Percentiles rank a stretch among this genome's conserved stretches.
Evolutionary conservation across 2,113 vertebrate genomes (phyloP).

Genomic region (Callopanchax toddi): DNA sequence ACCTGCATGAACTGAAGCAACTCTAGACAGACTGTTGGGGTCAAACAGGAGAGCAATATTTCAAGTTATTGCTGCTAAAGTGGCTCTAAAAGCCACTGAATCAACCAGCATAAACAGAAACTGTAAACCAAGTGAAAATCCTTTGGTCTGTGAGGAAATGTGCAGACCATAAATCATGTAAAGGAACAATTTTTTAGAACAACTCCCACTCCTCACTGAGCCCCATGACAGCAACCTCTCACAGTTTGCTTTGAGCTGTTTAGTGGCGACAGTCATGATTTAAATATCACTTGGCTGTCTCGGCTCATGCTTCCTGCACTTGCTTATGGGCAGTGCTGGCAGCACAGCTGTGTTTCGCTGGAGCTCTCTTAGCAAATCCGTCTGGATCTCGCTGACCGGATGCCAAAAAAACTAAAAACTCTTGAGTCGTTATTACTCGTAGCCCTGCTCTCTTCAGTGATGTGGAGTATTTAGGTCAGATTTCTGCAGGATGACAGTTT

Average conservation of each 20-base stretch:
- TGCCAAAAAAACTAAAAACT: constrained; percentile 21
- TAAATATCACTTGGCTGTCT: constrained; percentile 28
- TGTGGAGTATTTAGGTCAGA: constrained; percentile 67
- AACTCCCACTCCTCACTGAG: constrained; percentile 4
- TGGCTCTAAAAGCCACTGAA: background rate
- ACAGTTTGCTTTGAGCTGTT: constrained; percentile 32
- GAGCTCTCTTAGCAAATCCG: background rate
- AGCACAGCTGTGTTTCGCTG: background rate
- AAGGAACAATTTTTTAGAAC: background rate
- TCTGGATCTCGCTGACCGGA: constrained; percentile 18
- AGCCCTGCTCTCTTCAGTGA: constrained; percentile 27
- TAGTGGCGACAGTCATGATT: constrained; percentile 23
- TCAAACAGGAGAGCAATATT: background rate
- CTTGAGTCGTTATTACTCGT: background rate
- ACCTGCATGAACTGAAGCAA: too few species aligned
- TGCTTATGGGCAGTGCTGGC: background rate
- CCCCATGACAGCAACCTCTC: background rate
- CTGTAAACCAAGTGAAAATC: background rate
- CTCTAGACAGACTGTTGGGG: too few species aligned
- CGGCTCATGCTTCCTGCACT: background rate
- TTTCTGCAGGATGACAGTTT: constrained; percentile 38
- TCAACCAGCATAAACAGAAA: background rate
- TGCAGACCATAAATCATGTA: constrained; percentile 11
- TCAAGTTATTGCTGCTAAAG: background rate
- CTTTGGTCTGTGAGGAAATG: background rate